phyloP scores from a whole-genome alignment of 2,888 invertebrate genomes.

The Drosophila anomalata region DNA sequence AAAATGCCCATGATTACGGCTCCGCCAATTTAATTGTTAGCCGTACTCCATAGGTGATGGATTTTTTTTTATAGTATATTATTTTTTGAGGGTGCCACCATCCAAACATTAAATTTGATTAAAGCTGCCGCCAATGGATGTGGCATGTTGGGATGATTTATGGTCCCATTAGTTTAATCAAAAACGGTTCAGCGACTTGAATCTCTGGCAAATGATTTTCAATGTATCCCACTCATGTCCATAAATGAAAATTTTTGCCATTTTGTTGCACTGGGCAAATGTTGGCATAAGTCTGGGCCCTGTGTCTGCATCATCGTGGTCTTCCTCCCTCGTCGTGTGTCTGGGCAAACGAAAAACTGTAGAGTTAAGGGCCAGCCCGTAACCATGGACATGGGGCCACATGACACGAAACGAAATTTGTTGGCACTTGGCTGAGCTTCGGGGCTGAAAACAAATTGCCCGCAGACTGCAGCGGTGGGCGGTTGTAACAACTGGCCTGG shows the following conservation, averaged over 20 bases:
- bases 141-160: constrained; percentile 51
- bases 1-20: constrained; percentile 33
- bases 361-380: constrained; percentile 34
- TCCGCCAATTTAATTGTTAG: constrained; percentile 41
- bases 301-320: constrained; percentile 9
- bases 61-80: constrained; percentile 8
- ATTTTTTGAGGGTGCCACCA: constrained; percentile 14
- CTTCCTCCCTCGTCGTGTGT: neutral
- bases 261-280: constrained; percentile 27
- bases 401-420: constrained; percentile 44
- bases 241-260: constrained; percentile 50
- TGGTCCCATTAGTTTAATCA: constrained; percentile 67
- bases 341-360: constrained; percentile 17
- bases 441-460: constrained; percentile 54
- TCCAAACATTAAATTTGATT: constrained; percentile 56
- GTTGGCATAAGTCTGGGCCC: constrained; percentile 28
- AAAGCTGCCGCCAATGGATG: constrained; percentile 42
- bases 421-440: constrained; percentile 60
- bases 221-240: constrained; percentile 34
- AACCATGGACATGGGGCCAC: constrained; percentile 41
- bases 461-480: constrained; percentile 29
- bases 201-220: constrained; percentile 30
- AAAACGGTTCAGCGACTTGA: constrained; percentile 44
- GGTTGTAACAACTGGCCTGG: constrained; percentile 18
- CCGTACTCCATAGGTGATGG: constrained; percentile 4